Evolutionary conservation across 2,113 vertebrate species (phyloP), one percentile per base, ranked within the genome.

Genomic region (Trogon melanurus): DNA sequence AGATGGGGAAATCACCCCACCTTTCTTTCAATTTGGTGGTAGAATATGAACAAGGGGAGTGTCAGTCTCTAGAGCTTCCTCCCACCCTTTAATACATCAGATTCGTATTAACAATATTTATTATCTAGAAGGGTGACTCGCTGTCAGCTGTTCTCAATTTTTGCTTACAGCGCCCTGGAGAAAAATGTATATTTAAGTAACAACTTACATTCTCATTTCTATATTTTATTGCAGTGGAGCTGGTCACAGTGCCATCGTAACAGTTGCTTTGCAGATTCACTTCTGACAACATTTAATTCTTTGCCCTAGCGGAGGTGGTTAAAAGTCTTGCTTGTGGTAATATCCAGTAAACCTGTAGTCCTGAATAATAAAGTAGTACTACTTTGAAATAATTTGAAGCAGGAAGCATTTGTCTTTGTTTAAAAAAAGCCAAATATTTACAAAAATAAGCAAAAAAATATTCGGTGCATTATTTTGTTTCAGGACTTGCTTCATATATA

Each of bases 181-280:
- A 66, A 95, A 97, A 96, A 91, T 72, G 69, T 96, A 88, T 95
- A 92, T 83, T 81, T 89, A 91, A 96, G 93, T 82, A 95, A 89
- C 57, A 89, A 92, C 91, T 95, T 90, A 71, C 57, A 69, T 96
- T 97, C 94, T 94, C 57, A 38, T 94, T 83, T 91, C 76, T 93
- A 8, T 93, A 45, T 60, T 96, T 96, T 88, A 94, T 86, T 72
- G 76, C 70, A 78, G 64, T 41, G 79, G 75, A 62, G 41, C 41
- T 93, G 56, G 34, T 97, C 50, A 72, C 88, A 83, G 32, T 70
- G 51, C 76, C 80, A 74, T 89, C 66, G 87, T 88, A 85, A 92
- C 76, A 62, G 79, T 80, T 84, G 81, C 85, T 80, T 88, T 90
- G 79, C 91, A 91, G 85, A 75, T 90, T 90, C 36, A 74, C 29